Evolutionary conservation across 2,113 vertebrate species (phyloP).

Genomic region (Malurus melanocephalus): DNA sequence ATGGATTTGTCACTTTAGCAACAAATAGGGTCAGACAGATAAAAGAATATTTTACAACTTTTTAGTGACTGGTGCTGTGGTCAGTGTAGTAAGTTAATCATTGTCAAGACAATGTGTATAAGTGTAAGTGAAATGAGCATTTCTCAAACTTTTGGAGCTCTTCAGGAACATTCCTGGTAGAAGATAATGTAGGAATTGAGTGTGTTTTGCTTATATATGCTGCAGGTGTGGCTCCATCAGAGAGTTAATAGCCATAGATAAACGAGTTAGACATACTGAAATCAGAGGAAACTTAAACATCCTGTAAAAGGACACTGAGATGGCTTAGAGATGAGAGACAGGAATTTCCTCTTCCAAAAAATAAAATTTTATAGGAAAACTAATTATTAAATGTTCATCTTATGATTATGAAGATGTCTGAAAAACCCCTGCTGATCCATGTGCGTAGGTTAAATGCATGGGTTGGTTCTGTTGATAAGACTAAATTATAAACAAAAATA

Average conservation of each 20-base stretch:
- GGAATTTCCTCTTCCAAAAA: not conserved
- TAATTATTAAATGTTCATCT: not conserved
- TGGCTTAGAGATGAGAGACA: not conserved
- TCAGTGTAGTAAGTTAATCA: not conserved
- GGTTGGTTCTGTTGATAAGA: not conserved
- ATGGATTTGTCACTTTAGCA: not conserved
- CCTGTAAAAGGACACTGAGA: not conserved
- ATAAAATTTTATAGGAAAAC: not conserved
- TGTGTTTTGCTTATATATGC: not conserved
- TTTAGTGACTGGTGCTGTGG: not conserved
- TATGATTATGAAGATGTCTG: not conserved
- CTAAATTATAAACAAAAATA: not conserved
- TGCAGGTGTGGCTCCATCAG: not conserved
- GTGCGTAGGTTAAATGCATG: not conserved
- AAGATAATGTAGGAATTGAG: not conserved
- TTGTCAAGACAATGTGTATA: not conserved
- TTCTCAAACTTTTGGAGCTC: not conserved
- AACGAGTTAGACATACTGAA: not conserved
- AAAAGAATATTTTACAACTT: not conserved
- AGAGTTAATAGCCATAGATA: not conserved
- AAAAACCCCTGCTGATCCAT: not conserved
- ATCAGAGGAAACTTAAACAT: not conserved
- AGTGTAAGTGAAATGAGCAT: not conserved
- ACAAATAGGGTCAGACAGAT: not conserved
- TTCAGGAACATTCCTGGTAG: not conserved